Evolutionary conservation across 2,888 invertebrate species (phyloP).

Genomic region (Kryphioiulus occultus): DNA sequence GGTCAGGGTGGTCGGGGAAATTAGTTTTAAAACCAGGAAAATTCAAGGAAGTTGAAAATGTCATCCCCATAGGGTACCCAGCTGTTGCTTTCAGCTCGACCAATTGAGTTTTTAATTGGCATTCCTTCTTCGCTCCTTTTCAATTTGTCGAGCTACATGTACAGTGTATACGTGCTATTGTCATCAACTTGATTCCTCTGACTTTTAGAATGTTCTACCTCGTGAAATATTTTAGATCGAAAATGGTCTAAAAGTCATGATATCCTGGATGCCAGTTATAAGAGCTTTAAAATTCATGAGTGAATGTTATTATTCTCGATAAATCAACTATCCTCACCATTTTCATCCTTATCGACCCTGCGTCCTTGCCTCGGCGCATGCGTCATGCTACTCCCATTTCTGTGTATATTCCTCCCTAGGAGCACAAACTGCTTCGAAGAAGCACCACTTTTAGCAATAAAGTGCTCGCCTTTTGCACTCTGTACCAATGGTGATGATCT

Average conservation of each 20-base stretch:
- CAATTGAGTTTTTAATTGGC: too few species aligned
- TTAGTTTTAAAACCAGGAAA: too few species aligned
- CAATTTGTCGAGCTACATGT: not conserved
- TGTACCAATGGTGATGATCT: constrained; percentile 25
- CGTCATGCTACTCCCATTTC: constrained; percentile 5
- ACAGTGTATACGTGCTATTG: too few species aligned
- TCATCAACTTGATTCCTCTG: not conserved
- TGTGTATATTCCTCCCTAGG: constrained; percentile 1
- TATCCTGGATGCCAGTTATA: not conserved
- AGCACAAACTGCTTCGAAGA: not conserved
- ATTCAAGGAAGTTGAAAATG: too few species aligned
- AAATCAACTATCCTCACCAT: constrained; percentile 10
- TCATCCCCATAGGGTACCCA: too few species aligned
- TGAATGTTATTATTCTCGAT: constrained; percentile 6
- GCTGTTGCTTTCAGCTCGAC: too few species aligned
- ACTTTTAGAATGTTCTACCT: not conserved
- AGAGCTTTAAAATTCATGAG: not conserved
- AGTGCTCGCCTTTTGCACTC: constrained; percentile 26
- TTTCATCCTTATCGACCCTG: constrained; percentile 1
- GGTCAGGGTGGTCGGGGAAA: too few species aligned
- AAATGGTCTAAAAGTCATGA: not conserved
- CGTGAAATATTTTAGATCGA: not conserved
- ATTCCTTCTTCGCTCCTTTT: too few species aligned
- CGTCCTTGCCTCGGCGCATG: not conserved
- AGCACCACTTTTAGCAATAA: constrained; percentile 28